Conservation (phyloP, 2,797 vertebrate genomes). For the Nasua narica region DNA sequence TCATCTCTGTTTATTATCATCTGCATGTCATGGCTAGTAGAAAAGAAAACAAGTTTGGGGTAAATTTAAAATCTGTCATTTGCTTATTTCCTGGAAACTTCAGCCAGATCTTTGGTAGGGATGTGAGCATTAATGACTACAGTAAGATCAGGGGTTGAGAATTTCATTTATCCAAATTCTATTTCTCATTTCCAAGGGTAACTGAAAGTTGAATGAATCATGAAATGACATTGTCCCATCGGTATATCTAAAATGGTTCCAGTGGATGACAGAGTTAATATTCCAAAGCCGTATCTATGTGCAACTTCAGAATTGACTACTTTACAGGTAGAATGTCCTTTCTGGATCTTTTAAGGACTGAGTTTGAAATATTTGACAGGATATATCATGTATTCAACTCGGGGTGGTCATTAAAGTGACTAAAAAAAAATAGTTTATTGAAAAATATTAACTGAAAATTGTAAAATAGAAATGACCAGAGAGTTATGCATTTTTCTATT, state of each 20-base stretch:
- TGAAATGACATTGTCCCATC: conserved; percentile 16
- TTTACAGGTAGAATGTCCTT: conserved; percentile 9
- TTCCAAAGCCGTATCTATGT: not conserved
- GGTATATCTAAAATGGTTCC: conserved; percentile 56
- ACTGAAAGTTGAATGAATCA: conserved; percentile 70
- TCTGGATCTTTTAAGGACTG: not conserved
- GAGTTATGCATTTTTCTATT: not conserved
- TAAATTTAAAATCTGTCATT: conserved; percentile 1
- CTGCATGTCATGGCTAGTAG: not conserved
- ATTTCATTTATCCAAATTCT: not conserved
- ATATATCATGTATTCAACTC: not conserved
- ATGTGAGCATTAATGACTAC: not conserved
- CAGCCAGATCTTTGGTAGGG: not conserved
- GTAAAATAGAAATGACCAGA: not conserved
- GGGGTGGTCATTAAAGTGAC: not conserved
- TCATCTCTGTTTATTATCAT: not conserved
- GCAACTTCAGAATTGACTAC: not conserved
- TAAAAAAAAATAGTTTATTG: conserved; percentile 17
- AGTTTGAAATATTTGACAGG: not conserved
- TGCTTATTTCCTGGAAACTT: not conserved
- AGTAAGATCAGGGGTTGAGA: not conserved
- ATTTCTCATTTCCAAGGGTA: conserved; percentile 55
- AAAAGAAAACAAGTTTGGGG: not conserved
- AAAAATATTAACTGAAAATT: not conserved
- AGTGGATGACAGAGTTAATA: conserved; percentile 56